Evolutionary conservation across 2,888 invertebrate species (phyloP).

Genomic region (Tipula vernalis): DNA sequence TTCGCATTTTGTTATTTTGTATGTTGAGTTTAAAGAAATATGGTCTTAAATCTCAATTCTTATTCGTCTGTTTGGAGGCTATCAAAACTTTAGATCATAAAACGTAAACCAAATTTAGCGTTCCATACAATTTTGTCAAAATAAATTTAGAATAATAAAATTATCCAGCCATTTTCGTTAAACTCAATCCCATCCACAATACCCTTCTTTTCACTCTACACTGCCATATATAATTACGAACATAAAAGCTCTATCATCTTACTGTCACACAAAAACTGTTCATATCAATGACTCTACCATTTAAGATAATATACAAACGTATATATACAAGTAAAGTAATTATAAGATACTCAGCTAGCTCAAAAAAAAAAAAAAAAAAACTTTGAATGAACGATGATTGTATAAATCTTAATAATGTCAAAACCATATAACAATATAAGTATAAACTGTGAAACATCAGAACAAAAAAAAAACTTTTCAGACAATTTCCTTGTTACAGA

Average conservation of each 20-base stretch:
- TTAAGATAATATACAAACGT: not conserved
- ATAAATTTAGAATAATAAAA: no score
- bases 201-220: not conserved
- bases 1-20: no score
- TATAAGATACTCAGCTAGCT: not conserved
- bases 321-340: not conserved
- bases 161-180: no score
- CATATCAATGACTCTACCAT: not conserved
- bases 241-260: not conserved
- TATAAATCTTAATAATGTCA: slow-evolving; percentile 4
- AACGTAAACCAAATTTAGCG: no score
- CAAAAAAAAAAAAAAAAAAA: not conserved
- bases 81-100: no score
- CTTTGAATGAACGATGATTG: not conserved
- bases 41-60: no score
- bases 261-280: not conserved
- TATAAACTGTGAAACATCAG: not conserved
- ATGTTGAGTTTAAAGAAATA: no score
- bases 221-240: not conserved
- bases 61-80: no score
- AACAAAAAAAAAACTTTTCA: not conserved
- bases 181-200: not conserved
- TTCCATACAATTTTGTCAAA: no score
- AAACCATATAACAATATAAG: not conserved
- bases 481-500: not conserved